Percentiles rank a stretch among this genome's conserved stretches.
phyloP scores from a whole-genome alignment of 2,113 vertebrate species.

The Verasper variegatus region DNA sequence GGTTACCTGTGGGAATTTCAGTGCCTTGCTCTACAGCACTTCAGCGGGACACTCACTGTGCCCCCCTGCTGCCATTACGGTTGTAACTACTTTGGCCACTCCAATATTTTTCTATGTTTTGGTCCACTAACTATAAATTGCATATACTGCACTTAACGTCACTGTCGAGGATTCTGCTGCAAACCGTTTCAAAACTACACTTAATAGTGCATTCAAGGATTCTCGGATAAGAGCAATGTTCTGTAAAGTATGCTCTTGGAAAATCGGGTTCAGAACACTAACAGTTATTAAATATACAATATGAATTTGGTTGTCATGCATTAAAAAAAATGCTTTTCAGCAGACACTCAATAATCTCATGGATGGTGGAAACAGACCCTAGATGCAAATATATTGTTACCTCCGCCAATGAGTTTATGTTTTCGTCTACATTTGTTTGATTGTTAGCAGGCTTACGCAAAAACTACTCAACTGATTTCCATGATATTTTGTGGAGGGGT shows the following conservation, averaged over 20 bases:
- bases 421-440: too few relatives aligned
- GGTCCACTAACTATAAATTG: constrained; percentile 24
- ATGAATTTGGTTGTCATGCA: not conserved
- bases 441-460: too few relatives aligned
- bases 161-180: not conserved
- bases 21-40: not conserved
- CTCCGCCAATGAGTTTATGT: too few relatives aligned
- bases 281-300: not conserved
- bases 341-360: not conserved
- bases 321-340: not conserved
- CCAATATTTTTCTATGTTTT: constrained; percentile 37
- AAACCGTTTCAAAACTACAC: too few relatives aligned
- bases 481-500: too few relatives aligned
- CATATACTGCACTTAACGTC: not conserved
- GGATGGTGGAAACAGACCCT: too few relatives aligned
- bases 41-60: not conserved
- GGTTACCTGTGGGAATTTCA: too few relatives aligned
- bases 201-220: not conserved
- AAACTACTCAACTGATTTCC: too few relatives aligned
- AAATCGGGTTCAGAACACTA: too few relatives aligned
- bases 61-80: not conserved
- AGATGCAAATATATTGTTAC: too few relatives aligned
- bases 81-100: constrained; percentile 10
- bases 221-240: not conserved
- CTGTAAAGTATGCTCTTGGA: too few relatives aligned